Base-by-base conservation (phyloP, 2,113 vertebrate species). In the Aegithalos caudatus region DNA sequence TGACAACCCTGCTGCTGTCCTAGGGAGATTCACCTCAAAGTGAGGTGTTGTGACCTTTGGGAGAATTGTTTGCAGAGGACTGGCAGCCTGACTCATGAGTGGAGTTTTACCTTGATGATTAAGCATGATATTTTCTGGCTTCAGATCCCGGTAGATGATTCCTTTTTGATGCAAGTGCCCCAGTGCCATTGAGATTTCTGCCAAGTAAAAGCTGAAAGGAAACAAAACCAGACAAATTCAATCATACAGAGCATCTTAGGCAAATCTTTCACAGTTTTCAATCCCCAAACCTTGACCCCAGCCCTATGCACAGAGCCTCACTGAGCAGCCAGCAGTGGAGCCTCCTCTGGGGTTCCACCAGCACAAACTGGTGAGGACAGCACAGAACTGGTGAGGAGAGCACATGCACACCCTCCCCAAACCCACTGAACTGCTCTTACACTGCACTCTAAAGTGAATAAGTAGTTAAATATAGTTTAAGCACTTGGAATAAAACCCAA, bases 101-200 rank as follows among this genome's bases (percentile, higher is more conserved):
- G 17, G 85, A 84, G 91, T 53, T 96, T 92, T 97, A 96, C 99
- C 99, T 98, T 99, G 99, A 97, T 98, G 99, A 97, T 99, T 99
- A 85, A 99, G 99, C 99, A 99, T 99, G 98, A 99, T 99, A 97
- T 99, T 99, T 98, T 99, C 99, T 79, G 99, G 99, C 97, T 99
- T 99, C 90, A 99, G 98, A 97, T 99, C 99, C 98, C 99, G 98
- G 97, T 99, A 99, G 98, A 99, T 99, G 97, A 99, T 99, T 97
- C 99, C 99, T 97, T 99, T 99, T 97, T 99, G 99, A 98, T 99
- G 99, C 96, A 99, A 98, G 97, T 99, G 99, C 81, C 99, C 99
- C 97, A 99, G 98, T 94, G 99, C 99, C 99, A 99, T 99, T 83
- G 99, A 99, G 96, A 99, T 99, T 98, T 99, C 99, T 97, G 99